Evolutionary conservation across 2,113 vertebrate species (phyloP).

Genomic region (Leptosomus discolor): DNA sequence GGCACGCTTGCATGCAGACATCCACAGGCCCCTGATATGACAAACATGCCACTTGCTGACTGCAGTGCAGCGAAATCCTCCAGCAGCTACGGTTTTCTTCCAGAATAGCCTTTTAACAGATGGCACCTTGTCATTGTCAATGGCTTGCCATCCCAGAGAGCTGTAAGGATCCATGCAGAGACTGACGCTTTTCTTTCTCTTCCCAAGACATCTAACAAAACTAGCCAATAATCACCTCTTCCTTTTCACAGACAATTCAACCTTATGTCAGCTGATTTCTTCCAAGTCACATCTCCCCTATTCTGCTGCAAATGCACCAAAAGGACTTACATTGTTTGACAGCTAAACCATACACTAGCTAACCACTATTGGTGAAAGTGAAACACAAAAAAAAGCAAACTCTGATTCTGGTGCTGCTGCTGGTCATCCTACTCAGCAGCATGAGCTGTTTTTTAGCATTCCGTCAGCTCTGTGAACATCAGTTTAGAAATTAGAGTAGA

Average conservation of each 20-base stretch:
- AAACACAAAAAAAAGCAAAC: background rate
- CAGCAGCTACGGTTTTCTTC: constrained; percentile 51
- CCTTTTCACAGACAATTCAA: constrained; percentile 61
- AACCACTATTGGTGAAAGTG: background rate
- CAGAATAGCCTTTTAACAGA: constrained; percentile 70
- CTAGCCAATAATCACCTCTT: constrained; percentile 63
- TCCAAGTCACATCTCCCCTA: constrained; percentile 38
- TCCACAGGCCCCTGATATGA: background rate
- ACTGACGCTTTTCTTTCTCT: constrained; percentile 51
- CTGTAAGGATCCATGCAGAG: constrained; percentile 52
- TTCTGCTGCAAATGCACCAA: constrained; percentile 43
- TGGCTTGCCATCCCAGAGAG: constrained; percentile 51
- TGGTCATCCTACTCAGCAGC: background rate
- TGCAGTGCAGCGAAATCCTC: constrained; percentile 40
- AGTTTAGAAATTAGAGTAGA: constrained; percentile 47
- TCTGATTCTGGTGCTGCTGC: background rate
- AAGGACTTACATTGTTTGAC: constrained; percentile 56
- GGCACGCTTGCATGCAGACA: background rate
- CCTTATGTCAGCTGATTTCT: constrained; percentile 71
- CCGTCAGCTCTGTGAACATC: background rate
- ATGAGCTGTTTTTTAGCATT: background rate
- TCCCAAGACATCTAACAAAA: constrained; percentile 62
- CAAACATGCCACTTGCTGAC: constrained; percentile 22
- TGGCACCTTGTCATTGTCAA: constrained; percentile 70
- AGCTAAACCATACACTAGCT: constrained; percentile 39